Evolutionary conservation across 1,140 invertebrate genomes (phyloP), one percentile per base, ranked within the genome.

Genomic region (Yoshiicerus persimilis): DNA sequence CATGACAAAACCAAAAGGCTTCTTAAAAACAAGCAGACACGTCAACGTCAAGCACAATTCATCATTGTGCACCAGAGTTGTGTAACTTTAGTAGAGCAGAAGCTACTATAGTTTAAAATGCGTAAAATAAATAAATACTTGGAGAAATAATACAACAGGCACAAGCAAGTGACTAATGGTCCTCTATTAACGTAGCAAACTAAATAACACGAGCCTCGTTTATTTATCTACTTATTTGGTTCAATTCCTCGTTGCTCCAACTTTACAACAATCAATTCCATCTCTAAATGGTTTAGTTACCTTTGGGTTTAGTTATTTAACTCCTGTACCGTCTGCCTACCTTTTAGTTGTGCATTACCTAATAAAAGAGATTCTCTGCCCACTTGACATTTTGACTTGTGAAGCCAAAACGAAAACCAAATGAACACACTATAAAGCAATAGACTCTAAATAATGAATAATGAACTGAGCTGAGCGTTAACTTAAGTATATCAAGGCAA

Each of bases 361-460:
- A n/a, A 80, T 36, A 32, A 80, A 80, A 80, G 32, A 80, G 75
- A 34, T 23, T 80, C 32, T 80, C 75, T 80, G 75, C 75, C 75
- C 75, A 80, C 75, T 80, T 80, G 75, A 80, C 75, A 80, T 80
- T 80, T 80, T 80, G 75, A 80, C 75, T 80, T 80, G 30, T 80
- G 75, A 70, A 70, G 25, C 30, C 30, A 32, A 80, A 30, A n/a
- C n/a, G n/a, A n/a, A n/a, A n/a, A n/a, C n/a, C n/a, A n/a, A n/a
- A n/a, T n/a, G n/a, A n/a, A n/a, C n/a, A n/a, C n/a, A n/a, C n/a
- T n/a, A n/a, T n/a, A n/a, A n/a, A 80, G 32, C 75, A 80, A 80
- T 80, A 13, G 75, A 80, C 32, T 34, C 32, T 34, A 80, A 80
- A 80, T 80, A 80, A 77, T 77, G 70, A 77, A 77, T 77, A 77